A percentile compares a stretch with the other conserved stretches of the same genome.
These are phyloP conservation scores for Odocoileus virginianus DNA, from an alignment of 2,113 vertebrate species.

Conservation along the genomic window DNA sequence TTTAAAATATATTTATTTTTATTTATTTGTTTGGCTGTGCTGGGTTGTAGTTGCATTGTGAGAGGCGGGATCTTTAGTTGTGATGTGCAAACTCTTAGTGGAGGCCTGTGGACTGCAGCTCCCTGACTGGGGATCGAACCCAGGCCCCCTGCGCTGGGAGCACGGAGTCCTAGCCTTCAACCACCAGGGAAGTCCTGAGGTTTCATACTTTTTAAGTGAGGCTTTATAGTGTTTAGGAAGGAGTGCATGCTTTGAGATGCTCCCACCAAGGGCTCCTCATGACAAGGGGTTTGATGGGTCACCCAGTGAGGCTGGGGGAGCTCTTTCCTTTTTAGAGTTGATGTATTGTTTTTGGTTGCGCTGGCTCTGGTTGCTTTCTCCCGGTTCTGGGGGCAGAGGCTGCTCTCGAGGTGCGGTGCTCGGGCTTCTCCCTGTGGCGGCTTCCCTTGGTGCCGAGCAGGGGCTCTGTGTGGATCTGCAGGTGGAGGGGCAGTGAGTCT, in stretches of 20 bases:
- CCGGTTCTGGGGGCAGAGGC: neutral
- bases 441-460: neutral
- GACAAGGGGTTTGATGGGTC: neutral
- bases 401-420: fast-evolving
- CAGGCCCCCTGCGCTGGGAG: neutral
- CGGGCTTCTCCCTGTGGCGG: neutral
- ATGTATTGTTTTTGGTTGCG: neutral
- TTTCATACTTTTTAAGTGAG: neutral
- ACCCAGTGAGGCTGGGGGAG: neutral
- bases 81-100: fast-evolving
- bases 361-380: neutral
- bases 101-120: neutral
- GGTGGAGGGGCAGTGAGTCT: neutral
- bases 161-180: neutral
- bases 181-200: neutral
- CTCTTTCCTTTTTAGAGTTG: neutral
- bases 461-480: neutral
- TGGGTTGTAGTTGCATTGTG: neutral
- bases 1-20: neutral
- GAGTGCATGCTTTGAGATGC: neutral
- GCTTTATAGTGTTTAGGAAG: neutral
- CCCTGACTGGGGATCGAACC: neutral
- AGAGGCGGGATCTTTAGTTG: neutral
- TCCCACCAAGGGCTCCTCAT: neutral
- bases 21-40: neutral